phyloP scores from a whole-genome alignment of 2,888 invertebrate genomes.

The Lobophora halterata region DNA sequence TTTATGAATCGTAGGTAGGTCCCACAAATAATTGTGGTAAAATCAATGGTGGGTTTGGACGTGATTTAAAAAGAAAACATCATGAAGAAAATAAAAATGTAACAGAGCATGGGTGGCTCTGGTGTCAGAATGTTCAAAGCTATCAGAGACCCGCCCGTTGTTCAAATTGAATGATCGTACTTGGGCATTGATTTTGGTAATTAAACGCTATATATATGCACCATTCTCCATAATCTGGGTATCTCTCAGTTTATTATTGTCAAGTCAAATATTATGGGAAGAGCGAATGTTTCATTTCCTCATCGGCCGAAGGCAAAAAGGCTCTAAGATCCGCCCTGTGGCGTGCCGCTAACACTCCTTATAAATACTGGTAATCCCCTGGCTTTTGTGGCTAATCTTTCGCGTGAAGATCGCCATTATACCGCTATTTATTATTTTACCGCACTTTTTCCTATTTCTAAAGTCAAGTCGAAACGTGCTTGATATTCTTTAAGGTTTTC shows the following conservation, averaged over 20 bases:
- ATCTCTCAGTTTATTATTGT: slow-evolving; percentile 28
- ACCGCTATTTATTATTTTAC: slow-evolving; percentile 77
- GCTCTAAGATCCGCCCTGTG: slow-evolving; percentile 50
- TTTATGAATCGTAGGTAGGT: too few species aligned
- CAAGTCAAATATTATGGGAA: slow-evolving; percentile 34
- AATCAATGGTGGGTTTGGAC: too few species aligned
- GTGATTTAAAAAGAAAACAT: too few species aligned
- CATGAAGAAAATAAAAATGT: too few species aligned
- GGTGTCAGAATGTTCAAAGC: too few species aligned
- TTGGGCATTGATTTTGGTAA: too few species aligned
- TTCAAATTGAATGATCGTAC: too few species aligned
- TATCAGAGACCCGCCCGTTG: too few species aligned
- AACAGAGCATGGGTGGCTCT: too few species aligned
- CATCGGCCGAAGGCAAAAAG: slow-evolving; percentile 39
- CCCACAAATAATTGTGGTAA: too few species aligned
- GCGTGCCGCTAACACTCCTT: slow-evolving; percentile 73
- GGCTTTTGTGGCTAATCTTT: slow-evolving; percentile 79
- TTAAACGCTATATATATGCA: too few species aligned
- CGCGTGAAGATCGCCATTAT: slow-evolving; percentile 77
- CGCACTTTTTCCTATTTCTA: slow-evolving; percentile 67
- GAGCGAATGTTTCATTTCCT: slow-evolving; percentile 36
- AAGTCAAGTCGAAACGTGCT: slow-evolving; percentile 66
- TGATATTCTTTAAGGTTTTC: slow-evolving; percentile 58
- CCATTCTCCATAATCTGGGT: slow-evolving; percentile 19
- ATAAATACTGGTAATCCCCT: slow-evolving; percentile 78